Evolutionary conservation across 2,888 invertebrate genomes (phyloP), one percentile per base, ranked within the genome.

Genomic region (Pandemis cinnamomeana): DNA sequence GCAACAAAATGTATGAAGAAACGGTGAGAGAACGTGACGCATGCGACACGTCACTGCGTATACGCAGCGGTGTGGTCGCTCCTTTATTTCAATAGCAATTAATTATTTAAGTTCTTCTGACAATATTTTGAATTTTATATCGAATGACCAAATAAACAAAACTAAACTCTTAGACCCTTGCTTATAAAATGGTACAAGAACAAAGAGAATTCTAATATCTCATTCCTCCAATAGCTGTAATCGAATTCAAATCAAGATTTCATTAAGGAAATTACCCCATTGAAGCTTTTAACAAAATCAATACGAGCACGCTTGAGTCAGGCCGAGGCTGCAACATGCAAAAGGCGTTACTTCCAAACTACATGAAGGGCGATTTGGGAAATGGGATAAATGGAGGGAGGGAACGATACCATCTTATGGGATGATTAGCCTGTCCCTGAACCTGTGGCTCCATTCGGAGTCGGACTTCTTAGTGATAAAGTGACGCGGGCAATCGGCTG

Each of bases 351-450:
- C 72, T 53, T n/a, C 46, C 64, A 36, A 63, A 63, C 53, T 64
- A 67, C 66, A 36, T 53, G 67, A 51, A 66, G 73, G 73, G 73
- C 73, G 64, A 73, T 73, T 60, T 42, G 51, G 69, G 20, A 69
- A 70, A 51, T 51, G 64, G 69, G 69, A 73, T 73, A 70, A 73
- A 66, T 73, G 63, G 69, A 66, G 73, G 73, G 73, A 53, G 53
- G 10, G 41, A 15, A 42, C 51, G 73, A 73, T 70, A 69, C 69
- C 73, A 73, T 73, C 73, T 73, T 72, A 67, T 70, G 67, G 64
- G 69, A 70, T 70, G 73, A 73, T 73, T 73, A 73, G 64, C 13
- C 64, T 27, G 51, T 20, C 55, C 7, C n/a, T 15, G 0, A 6
- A 48, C 69, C 68, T 48, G 0, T 7, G 72, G 6, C 69, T 36